Base-by-base conservation (phyloP, 2,888 invertebrate species). In the Argyresthia goedartella region DNA sequence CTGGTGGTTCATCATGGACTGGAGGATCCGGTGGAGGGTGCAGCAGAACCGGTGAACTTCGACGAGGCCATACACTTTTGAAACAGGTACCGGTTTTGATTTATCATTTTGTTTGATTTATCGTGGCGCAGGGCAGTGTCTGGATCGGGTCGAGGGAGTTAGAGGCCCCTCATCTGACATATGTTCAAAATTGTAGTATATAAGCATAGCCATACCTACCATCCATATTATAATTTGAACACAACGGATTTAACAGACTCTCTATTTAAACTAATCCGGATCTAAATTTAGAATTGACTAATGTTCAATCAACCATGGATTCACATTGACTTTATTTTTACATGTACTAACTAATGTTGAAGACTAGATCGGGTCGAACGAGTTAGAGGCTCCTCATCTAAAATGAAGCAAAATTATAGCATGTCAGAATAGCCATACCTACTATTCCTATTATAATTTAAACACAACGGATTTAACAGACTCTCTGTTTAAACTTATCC, bases 1-100 rank as follows among this genome's bases (percentile, higher is more conserved):
- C 55, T 53, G 56, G 61, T 62, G 62, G 62, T 60, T 68, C 71
- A 78, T 62, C 72, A 82, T 85, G 82, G 78, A 76, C 60, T 77
- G 77, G 72, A 74, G 72, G 70, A 73, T 76, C 60, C 65, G 73
- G 65, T 76, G 76, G 67, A 69, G 66, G 68, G 65, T 66, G 61
- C 65, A 66, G 66, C 66, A 69, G 61, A 64, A 63, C 69, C 74
- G 76, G 70, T 80, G 80, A 81, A 81, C 76, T 72, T 69, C 66
- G 72, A 71, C 77, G 77, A 81, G 78, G 78, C 74, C 76, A 72
- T 69, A 73, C 65, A 25, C 76, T 80, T 84, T 82, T 81, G 65
- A 80, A 81, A 76, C 75, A 84, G 81, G 85, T 85, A 86, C 85
- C 82, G 82, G 85, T 86, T 86, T 84, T 81, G 72, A 71, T 73